Evolutionary conservation across 2,113 vertebrate genomes (phyloP), one percentile per base, ranked within the genome.

Genomic region (Mirza zaza): DNA sequence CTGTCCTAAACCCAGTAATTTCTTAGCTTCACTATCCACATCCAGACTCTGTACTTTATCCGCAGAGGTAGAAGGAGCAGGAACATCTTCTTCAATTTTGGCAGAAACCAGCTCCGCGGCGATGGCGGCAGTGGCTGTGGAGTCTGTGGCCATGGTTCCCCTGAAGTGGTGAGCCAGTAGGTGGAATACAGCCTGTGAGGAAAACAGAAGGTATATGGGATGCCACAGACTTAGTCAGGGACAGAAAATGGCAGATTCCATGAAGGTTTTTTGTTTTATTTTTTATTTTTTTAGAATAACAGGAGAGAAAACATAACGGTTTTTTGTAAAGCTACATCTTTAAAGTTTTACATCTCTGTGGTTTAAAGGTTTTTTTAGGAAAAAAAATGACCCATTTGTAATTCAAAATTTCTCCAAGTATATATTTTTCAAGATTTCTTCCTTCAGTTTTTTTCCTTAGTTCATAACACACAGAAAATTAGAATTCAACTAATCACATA

Each of bases 11-110:
- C 99, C 99, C 92, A 99, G 98, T 0, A 99, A 97, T 91, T 99
- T 99, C 98, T 99, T 99, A 42, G 99, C 99, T 98, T 99, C 99
- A 97, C 98, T 99, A 96, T 99, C 98, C 79, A 99, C 99, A 91
- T 99, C 99, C 88, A 98, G 95, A 93, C 99, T 99, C 29, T 98
- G 98, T 6, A 95, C 96, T 97, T 98, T 98, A 91, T 99, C 98
- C 77, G 98, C 71, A 87, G 99, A 99, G 11, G 99, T 99, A 94
- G 99, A 99, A 87, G 99, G 99, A 93, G 98, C 98, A 97, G 98
- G 97, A 92, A 96, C 42, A 96, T 99, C 98, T 82, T 98, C 98
- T 98, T 98, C 98, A 98, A 98, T 98, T 96, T 98, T 99, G 75
- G 95, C 73, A 29, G 97, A 96, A 96, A 57, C 96, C 90, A 90